These are phyloP conservation scores for Subanguina moxae DNA, from an alignment of 1,140 invertebrate genomes.

Conservation along the genomic window DNA sequence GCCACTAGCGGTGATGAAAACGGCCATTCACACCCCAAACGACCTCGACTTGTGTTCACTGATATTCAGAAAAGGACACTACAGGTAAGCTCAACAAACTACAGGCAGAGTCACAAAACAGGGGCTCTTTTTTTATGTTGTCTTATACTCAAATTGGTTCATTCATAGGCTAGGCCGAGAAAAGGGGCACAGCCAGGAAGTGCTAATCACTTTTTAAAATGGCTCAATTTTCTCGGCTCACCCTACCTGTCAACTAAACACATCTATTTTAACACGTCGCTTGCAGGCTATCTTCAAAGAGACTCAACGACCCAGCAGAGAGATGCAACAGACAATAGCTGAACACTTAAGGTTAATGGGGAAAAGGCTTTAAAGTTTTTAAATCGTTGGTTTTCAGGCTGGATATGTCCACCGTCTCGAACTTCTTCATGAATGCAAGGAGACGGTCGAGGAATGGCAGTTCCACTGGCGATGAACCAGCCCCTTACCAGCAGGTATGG, in stretches of 20 bases:
- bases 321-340: conserved; percentile 99
- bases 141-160: no score
- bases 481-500: conserved; percentile 43
- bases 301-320: conserved; percentile 96
- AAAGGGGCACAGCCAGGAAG: no score
- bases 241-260: not conserved
- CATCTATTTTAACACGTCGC: conserved; percentile 7
- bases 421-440: conserved; percentile 99
- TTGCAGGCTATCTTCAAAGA: conserved; percentile 70
- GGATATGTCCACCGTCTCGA: conserved; percentile 95
- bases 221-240: no score
- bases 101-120: no score
- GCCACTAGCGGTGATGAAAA: conserved; percentile 30
- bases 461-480: conserved; percentile 37
- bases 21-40: conserved; percentile 71
- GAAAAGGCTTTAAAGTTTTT: no score
- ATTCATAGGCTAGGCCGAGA: no score
- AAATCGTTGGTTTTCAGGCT: conserved; percentile 66
- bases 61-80: conserved; percentile 98
- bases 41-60: conserved; percentile 98
- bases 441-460: conserved; percentile 65
- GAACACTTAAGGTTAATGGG: conserved; percentile 69
- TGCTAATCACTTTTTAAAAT: no score
- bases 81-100: conserved; percentile 13
- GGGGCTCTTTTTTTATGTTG: no score